Evolutionary conservation across 2,888 invertebrate species (phyloP).

Genomic region (Itoplectis maculator): DNA sequence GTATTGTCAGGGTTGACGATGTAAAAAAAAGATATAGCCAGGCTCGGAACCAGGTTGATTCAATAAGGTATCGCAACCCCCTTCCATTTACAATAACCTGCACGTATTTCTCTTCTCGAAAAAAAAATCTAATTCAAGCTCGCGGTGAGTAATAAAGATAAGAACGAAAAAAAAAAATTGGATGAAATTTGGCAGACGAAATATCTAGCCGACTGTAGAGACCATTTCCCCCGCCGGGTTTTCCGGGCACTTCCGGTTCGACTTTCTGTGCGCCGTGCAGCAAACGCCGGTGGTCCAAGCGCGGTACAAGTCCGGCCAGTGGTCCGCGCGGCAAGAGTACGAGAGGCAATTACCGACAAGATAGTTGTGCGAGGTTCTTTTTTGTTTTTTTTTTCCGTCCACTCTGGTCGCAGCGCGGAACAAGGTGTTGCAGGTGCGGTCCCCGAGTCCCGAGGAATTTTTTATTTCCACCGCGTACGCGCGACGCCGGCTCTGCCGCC

Average conservation of each 20-base stretch:
- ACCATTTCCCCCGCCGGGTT: too few relatives aligned
- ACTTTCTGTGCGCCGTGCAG: background rate
- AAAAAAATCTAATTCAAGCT: too few relatives aligned
- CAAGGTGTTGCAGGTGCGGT: conserved; percentile 12
- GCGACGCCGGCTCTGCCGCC: background rate
- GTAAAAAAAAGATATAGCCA: too few relatives aligned
- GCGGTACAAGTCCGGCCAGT: background rate
- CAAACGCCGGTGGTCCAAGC: background rate
- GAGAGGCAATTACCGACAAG: conserved; percentile 7
- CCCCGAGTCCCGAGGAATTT: background rate
- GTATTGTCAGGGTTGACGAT: too few relatives aligned
- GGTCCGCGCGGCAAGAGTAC: background rate
- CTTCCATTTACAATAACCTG: too few relatives aligned
- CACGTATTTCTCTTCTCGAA: too few relatives aligned
- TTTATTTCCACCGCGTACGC: background rate
- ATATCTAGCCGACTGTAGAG: background rate
- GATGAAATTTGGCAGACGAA: too few relatives aligned
- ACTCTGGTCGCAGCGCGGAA: background rate
- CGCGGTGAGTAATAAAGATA: too few relatives aligned
- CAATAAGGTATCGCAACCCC: too few relatives aligned
- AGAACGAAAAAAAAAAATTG: too few relatives aligned
- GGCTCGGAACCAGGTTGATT: too few relatives aligned
- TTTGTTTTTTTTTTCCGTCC: background rate
- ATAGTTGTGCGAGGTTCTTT: too few relatives aligned
- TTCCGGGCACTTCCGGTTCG: background rate